These are phyloP conservation scores for Mixornis gularis DNA, from an alignment of 2,113 vertebrate species.

Conservation along the genomic window DNA sequence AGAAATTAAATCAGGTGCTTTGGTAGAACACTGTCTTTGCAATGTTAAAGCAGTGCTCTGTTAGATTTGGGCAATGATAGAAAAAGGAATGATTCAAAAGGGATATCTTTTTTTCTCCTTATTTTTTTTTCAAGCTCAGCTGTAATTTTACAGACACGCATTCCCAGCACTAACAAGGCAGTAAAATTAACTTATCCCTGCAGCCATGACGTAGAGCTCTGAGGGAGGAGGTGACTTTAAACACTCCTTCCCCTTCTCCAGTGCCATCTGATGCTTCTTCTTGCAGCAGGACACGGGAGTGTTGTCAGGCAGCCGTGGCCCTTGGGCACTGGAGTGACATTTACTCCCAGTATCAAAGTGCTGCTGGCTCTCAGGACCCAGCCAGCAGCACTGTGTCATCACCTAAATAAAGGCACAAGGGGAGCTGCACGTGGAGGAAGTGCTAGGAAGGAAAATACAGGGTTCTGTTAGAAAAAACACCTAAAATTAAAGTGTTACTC, in stretches of 20 bases:
- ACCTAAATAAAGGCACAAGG: background rate
- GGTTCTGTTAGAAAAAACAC: accelerated
- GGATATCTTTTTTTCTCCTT: accelerated
- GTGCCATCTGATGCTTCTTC: background rate
- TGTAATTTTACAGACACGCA: background rate
- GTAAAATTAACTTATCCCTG: background rate
- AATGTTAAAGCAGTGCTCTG: background rate
- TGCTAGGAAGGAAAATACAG: background rate
- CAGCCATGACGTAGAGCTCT: background rate
- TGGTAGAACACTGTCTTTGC: background rate
- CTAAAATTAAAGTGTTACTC: background rate
- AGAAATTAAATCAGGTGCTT: background rate
- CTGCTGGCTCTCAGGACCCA: background rate
- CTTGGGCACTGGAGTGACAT: background rate
- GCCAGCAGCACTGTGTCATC: background rate
- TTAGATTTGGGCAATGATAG: background rate
- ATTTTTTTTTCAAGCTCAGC: background rate
- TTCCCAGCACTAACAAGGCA: background rate
- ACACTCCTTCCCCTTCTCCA: background rate
- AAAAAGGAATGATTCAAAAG: background rate
- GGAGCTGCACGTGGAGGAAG: background rate
- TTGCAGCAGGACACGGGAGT: background rate
- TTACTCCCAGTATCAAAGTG: background rate
- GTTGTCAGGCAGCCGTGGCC: background rate
- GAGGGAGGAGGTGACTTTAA: background rate